Conservation (phyloP, 37 sponge, comb jelly and placozoan genomes). For the Theonella swinhoei region DNA sequence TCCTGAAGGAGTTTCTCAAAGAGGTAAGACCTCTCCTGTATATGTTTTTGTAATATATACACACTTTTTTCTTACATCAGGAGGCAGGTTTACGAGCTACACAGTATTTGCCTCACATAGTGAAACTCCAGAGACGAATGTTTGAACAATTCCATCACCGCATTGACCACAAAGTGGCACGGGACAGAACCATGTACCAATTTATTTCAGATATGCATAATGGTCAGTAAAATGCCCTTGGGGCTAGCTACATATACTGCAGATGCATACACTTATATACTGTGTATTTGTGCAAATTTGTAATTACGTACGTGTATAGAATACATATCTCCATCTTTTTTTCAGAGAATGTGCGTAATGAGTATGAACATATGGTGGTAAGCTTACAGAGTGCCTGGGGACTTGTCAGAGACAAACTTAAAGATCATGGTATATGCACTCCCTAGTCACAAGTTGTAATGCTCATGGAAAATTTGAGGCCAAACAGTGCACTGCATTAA, state of each 20-base stretch:
- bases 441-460: neutral
- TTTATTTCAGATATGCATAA: slow-evolving; percentile 22
- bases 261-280: neutral
- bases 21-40: slow-evolving; percentile 26
- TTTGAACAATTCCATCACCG: slow-evolving; percentile 46
- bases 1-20: slow-evolving; percentile 63
- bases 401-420: slow-evolving; percentile 54
- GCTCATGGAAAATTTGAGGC: neutral
- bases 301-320: too few relatives aligned
- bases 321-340: too few relatives aligned
- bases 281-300: neutral
- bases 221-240: neutral
- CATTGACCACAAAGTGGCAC: slow-evolving; percentile 42
- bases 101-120: slow-evolving; percentile 79
- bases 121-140: slow-evolving; percentile 59
- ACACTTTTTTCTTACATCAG: slow-evolving; percentile 2
- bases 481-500: neutral
- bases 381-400: slow-evolving; percentile 64
- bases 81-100: slow-evolving; percentile 63
- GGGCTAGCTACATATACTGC: neutral
- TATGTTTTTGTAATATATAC: neutral
- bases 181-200: slow-evolving; percentile 38
- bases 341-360: slow-evolving; percentile 30
- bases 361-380: slow-evolving; percentile 21
- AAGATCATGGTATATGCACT: slow-evolving; percentile 42